A percentile compares a stretch with the other conserved stretches of the same genome.
phyloP scores from a whole-genome alignment of 2,888 invertebrate species.

The Euphydryas editha region DNA sequence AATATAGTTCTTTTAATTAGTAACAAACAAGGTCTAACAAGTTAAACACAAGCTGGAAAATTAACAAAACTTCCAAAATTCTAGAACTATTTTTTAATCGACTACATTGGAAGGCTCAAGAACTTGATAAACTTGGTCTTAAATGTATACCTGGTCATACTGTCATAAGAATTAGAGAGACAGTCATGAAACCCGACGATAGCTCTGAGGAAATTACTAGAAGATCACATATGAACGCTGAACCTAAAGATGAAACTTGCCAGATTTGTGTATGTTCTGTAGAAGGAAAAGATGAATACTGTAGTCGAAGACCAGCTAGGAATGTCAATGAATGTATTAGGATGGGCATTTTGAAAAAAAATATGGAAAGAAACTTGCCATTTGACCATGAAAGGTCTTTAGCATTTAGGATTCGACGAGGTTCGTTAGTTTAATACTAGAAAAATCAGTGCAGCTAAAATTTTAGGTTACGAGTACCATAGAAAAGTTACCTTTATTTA shows the following conservation, averaged over 20 bases:
- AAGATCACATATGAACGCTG: slow-evolving; percentile 57
- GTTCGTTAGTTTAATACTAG: slow-evolving; percentile 47
- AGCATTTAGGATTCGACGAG: slow-evolving; percentile 62
- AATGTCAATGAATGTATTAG: slow-evolving; percentile 70
- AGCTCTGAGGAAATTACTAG: slow-evolving; percentile 32
- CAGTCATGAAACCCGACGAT: neutral
- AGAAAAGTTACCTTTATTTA: neutral
- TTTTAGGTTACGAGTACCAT: neutral
- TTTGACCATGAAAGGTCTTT: slow-evolving; percentile 57
- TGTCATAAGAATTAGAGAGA: slow-evolving; percentile 50
- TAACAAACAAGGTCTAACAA: no score
- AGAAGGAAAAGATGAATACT: slow-evolving; percentile 64
- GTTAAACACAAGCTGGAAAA: no score
- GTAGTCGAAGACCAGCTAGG: slow-evolving; percentile 61
- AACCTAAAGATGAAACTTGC: slow-evolving; percentile 56
- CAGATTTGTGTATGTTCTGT: slow-evolving; percentile 66
- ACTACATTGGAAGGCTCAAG: slow-evolving; percentile 46
- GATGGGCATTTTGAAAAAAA: slow-evolving; percentile 47
- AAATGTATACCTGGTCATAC: slow-evolving; percentile 72
- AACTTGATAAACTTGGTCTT: slow-evolving; percentile 42
- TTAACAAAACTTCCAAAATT: slow-evolving; percentile 40
- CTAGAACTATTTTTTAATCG: slow-evolving; percentile 64
- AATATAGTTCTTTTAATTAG: no score
- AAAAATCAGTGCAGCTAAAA: slow-evolving; percentile 49
- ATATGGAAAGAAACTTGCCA: slow-evolving; percentile 49